Evolutionary conservation across 2,797 vertebrate species (phyloP).

Genomic region (Yasuhikotakia modesta): DNA sequence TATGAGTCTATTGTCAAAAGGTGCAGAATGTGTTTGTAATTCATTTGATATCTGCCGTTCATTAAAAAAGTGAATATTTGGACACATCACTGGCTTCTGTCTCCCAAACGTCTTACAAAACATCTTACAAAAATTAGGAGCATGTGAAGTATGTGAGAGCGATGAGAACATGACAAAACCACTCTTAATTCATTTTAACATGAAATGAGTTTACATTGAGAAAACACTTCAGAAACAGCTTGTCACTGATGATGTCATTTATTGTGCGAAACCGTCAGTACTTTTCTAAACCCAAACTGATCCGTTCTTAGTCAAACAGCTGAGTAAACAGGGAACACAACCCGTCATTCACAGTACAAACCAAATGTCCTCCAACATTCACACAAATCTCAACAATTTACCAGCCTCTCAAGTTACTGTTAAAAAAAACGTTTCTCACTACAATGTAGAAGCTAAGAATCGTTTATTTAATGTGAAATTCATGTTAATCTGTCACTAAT

Average conservation of each 20-base stretch:
- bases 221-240: slow-evolving; percentile 12
- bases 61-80: slow-evolving; percentile 69
- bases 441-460: slow-evolving; percentile 73
- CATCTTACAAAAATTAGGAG: too few species aligned
- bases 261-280: slow-evolving; percentile 50
- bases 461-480: slow-evolving; percentile 24
- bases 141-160: too few species aligned
- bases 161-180: too few species aligned
- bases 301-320: slow-evolving; percentile 41
- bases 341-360: slow-evolving; percentile 34
- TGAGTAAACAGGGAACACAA: slow-evolving; percentile 40
- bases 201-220: not conserved
- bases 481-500: slow-evolving; percentile 26
- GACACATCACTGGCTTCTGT: slow-evolving; percentile 59
- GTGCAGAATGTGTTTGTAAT: slow-evolving; percentile 26
- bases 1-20: slow-evolving; percentile 8
- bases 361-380: slow-evolving; percentile 31
- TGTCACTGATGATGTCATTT: slow-evolving; percentile 49
- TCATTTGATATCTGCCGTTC: slow-evolving; percentile 37
- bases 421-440: slow-evolving; percentile 70
- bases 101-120: too few species aligned
- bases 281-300: slow-evolving; percentile 47
- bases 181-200: too few species aligned
- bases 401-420: slow-evolving; percentile 29
- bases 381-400: slow-evolving; percentile 45